Percentiles rank a stretch among this genome's conserved stretches.
phyloP scores from a whole-genome alignment of 2,797 vertebrate genomes.

The Melanotaenia nigrans region DNA sequence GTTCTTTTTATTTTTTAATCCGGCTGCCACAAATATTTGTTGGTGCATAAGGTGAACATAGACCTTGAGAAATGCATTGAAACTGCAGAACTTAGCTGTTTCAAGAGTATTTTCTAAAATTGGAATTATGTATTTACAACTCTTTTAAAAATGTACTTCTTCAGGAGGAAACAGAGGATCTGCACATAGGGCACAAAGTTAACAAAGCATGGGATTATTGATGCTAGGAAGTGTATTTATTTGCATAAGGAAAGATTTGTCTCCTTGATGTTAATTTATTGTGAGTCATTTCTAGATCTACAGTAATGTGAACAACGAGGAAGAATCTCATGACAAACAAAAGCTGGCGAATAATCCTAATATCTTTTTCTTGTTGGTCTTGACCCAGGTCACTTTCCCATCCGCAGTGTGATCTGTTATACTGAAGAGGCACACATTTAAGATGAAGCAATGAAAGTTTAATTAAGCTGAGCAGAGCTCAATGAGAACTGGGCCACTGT shows the following conservation, averaged over 20 bases:
- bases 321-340: not conserved
- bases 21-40: not conserved
- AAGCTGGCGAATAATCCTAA: not conserved
- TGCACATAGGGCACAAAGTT: not conserved
- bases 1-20: not conserved
- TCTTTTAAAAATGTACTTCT: not conserved
- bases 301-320: not conserved
- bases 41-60: not conserved
- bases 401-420: not conserved
- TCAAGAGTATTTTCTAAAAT: not conserved
- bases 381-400: conserved; percentile 25
- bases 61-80: not conserved
- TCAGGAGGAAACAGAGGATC: not conserved
- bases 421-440: conserved; percentile 10
- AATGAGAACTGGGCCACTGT: conserved; percentile 59
- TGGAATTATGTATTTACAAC: not conserved
- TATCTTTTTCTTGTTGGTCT: not conserved
- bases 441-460: conserved; percentile 22
- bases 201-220: not conserved
- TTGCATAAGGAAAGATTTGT: not conserved
- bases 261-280: not conserved
- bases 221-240: not conserved
- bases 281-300: not conserved
- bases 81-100: not conserved
- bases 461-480: conserved; percentile 41